Evolutionary conservation across 2,888 invertebrate genomes (phyloP), one percentile per base, ranked within the genome.

Genomic region (Erpobdella octoculata): DNA sequence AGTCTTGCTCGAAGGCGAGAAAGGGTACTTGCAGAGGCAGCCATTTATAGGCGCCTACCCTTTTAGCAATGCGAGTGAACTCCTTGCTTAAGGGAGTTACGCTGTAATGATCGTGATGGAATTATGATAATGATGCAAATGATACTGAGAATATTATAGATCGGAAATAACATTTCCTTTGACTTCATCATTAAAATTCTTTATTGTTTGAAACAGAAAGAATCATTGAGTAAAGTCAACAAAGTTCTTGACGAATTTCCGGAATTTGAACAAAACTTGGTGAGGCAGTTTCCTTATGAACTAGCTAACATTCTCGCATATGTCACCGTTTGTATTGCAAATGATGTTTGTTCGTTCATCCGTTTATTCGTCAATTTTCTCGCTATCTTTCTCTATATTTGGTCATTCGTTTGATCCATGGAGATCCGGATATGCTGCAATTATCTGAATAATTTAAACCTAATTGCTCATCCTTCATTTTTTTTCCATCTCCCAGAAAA

Each of bases 151-250:
- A 41, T 18, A 41, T 12, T 41, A 18, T 41, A 12, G 9, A 18
- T 9, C 18, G 41, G 41, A 12, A 18, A 18, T 41, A 41, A 41
- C n/a, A n/a, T n/a, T 41, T 18, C 9, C 18, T 48, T 48, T 6
- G n/a, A n/a, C n/a, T n/a, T n/a, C n/a, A n/a, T n/a, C n/a, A n/a
- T n/a, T n/a, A n/a, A n/a, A n/a, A n/a, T 48, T 48, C 25, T 9
- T n/a, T 6, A 25, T 48, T 25, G 12, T 48, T 48, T 5, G 25
- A 3, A 48, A 48, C 48, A 48, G 48, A 68, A 41, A 68, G 31
- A 25, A 68, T 48, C 46, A 46, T 58, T 68, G 28, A 33, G 28
- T 1, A 68, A 68, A 25, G 68, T 68, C 15, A 48, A 68, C 58
- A 4, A 33, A 8, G 68, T 68, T 9, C 18, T 68, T 2, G 68